Percentiles rank a stretch among this genome's conserved stretches.
Evolutionary conservation across 2,113 vertebrate species (phyloP).

Genomic region (Bos indicus): DNA sequence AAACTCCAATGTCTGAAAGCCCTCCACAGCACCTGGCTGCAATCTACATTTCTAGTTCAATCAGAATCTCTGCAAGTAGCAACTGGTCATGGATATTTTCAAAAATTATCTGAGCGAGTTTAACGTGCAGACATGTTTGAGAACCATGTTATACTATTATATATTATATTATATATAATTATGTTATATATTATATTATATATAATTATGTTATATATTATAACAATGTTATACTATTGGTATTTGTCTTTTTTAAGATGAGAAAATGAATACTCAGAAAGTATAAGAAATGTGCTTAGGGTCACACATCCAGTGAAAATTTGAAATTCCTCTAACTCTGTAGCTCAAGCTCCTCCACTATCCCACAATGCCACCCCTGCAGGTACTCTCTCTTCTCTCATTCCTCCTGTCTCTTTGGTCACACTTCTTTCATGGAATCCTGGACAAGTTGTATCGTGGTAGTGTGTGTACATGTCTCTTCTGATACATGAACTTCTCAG

Average conservation of each 20-base stretch:
- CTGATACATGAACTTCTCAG: not conserved
- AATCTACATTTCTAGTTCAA: not conserved
- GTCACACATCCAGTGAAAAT: not conserved
- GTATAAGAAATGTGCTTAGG: not conserved
- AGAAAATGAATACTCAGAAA: not conserved
- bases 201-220: not conserved
- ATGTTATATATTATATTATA: not conserved
- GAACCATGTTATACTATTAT: not conserved
- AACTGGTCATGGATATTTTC: not conserved
- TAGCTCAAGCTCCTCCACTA: not conserved
- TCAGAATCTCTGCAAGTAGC: not conserved
- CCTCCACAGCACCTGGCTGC: not conserved
- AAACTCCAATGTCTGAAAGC: not conserved
- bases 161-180: not conserved
- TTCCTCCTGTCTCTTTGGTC: not conserved
- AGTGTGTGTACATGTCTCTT: not conserved
- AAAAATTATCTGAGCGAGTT: not conserved
- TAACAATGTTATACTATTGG: not conserved
- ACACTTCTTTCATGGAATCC: not conserved
- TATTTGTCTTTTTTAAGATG: not conserved
- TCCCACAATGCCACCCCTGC: not conserved
- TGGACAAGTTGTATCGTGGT: not conserved
- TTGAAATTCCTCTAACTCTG: not conserved
- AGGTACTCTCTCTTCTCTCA: not conserved
- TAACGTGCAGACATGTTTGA: not conserved